These are phyloP conservation scores for Corythaeola cristata DNA, from an alignment of 2,113 vertebrate species.

Conservation along the genomic window DNA sequence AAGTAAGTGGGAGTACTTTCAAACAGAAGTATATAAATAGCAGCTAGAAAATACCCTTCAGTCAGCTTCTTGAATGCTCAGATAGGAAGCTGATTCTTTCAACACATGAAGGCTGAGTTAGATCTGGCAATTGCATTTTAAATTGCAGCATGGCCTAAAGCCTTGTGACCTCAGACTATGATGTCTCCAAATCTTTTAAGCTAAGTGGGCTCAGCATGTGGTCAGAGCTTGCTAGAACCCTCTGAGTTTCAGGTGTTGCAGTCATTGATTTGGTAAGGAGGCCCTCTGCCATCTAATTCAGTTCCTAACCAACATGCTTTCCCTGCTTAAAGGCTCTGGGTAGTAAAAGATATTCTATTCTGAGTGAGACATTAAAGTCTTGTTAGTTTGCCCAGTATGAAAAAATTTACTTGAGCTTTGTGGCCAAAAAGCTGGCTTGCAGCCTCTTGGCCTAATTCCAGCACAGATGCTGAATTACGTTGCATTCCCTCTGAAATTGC, in stretches of 20 bases:
- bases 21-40: neutral
- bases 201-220: neutral
- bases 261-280: neutral
- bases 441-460: constrained; percentile 33
- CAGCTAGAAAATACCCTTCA: constrained; percentile 5
- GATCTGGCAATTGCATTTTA: neutral
- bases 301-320: neutral
- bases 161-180: neutral
- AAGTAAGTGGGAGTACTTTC: constrained; percentile 76
- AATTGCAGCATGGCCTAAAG: neutral
- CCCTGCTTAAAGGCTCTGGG: neutral
- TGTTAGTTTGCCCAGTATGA: constrained; percentile 39
- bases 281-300: neutral
- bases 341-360: neutral
- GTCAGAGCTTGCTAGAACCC: neutral
- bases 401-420: neutral
- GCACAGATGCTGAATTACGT: constrained; percentile 11
- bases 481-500: constrained; percentile 1
- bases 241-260: neutral
- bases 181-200: neutral
- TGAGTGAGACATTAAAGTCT: neutral
- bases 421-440: constrained; percentile 22
- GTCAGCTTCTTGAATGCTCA: neutral
- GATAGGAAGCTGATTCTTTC: neutral
- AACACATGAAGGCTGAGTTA: neutral